Conservation (phyloP, 2,888 invertebrate genomes). For the Chirona hameri region DNA sequence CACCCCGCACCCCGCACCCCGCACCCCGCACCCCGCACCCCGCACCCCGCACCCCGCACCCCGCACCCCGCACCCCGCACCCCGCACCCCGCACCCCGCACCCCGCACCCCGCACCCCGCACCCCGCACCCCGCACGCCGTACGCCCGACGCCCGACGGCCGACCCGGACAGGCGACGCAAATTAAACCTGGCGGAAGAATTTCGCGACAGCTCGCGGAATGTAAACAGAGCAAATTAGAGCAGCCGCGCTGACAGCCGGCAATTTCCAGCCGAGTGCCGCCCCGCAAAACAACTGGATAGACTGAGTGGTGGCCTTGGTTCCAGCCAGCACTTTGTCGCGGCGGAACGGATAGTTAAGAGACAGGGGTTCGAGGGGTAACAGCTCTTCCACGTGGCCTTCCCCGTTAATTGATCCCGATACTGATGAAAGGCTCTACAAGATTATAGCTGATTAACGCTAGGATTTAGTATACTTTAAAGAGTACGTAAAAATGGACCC, state of each 20-base stretch:
- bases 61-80: too few relatives aligned
- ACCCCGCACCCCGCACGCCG: background rate
- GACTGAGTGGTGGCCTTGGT: background rate
- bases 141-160: too few relatives aligned
- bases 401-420: too few relatives aligned
- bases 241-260: background rate
- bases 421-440: too few relatives aligned
- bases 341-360: background rate
- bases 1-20: too few relatives aligned
- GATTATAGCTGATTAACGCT: too few relatives aligned
- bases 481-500: too few relatives aligned
- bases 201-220: background rate
- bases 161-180: background rate
- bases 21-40: too few relatives aligned
- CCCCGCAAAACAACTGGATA: background rate
- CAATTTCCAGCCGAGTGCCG: background rate
- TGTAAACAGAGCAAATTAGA: slow-evolving; percentile 22
- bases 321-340: background rate
- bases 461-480: too few relatives aligned
- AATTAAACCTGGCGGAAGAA: background rate
- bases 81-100: background rate
- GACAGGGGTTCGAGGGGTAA: background rate
- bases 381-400: too few relatives aligned
- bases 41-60: too few relatives aligned
- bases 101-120: background rate